These are phyloP conservation scores for Denticeps clupeoides DNA, from an alignment of 2,797 vertebrate genomes.

Conservation along the genomic window DNA sequence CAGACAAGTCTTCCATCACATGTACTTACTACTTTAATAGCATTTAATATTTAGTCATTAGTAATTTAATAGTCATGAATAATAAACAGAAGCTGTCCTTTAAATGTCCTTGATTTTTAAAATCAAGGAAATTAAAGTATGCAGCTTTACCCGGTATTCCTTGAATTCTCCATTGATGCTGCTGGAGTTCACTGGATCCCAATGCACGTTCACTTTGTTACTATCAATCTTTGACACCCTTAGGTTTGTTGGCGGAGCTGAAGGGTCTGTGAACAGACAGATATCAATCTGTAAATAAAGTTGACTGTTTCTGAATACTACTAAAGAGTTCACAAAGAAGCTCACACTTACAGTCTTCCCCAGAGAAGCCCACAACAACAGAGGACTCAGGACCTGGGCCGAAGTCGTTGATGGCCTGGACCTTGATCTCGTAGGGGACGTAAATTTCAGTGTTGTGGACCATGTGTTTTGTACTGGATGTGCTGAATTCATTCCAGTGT, in stretches of 20 bases:
- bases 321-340: neutral
- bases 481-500: conserved; percentile 74
- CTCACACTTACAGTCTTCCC: conserved; percentile 84
- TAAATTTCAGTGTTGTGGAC: conserved; percentile 76
- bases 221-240: conserved; percentile 72
- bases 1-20: too few relatives aligned
- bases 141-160: conserved; percentile 81
- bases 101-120: too few relatives aligned
- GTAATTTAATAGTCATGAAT: too few relatives aligned
- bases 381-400: conserved; percentile 75
- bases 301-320: too few relatives aligned
- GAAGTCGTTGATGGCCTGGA: conserved; percentile 84
- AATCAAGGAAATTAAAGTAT: too few relatives aligned
- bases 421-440: conserved; percentile 83
- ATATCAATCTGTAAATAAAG: too few relatives aligned
- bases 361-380: conserved; percentile 74
- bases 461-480: conserved; percentile 54
- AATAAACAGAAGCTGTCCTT: too few relatives aligned
- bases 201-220: conserved; percentile 72
- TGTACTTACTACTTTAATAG: too few relatives aligned
- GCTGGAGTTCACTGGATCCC: conserved; percentile 74
- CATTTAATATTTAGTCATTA: too few relatives aligned
- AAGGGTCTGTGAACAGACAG: conserved; percentile 82
- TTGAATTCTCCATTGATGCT: conserved; percentile 83
- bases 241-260: conserved; percentile 70